phyloP scores from a whole-genome alignment of 2,797 vertebrate species.

The Alfaro cultratus region DNA sequence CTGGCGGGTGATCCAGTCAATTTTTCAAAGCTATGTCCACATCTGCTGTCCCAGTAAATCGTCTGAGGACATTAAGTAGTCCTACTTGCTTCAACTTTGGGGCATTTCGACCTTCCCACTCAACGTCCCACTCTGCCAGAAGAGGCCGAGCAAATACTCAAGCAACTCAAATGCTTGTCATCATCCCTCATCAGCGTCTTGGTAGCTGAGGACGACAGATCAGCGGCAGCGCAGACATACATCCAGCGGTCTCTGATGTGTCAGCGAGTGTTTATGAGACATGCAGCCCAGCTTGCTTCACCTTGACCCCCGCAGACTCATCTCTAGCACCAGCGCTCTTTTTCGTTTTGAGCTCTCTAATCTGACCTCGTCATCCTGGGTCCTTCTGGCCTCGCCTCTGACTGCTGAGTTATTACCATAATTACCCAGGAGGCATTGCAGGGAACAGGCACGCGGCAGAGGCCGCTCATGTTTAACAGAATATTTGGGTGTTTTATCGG shows the following conservation, averaged over 20 bases:
- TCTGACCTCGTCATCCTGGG: conserved; percentile 74
- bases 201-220: conserved; percentile 66
- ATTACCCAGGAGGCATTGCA: conserved; percentile 80
- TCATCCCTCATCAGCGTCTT: conserved; percentile 74
- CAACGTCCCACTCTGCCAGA: conserved; percentile 20
- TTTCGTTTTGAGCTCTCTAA: conserved; percentile 46
- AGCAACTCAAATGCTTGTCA: conserved; percentile 65
- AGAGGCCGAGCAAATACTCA: conserved; percentile 48
- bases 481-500: conserved; percentile 90
- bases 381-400: conserved; percentile 73
- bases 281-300: conserved; percentile 48
- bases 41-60: conserved; percentile 22
- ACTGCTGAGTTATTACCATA: conserved; percentile 83
- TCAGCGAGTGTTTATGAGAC: conserved; percentile 73
- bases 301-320: conserved; percentile 57
- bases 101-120: conserved; percentile 50
- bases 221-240: conserved; percentile 62
- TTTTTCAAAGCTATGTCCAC: conserved; percentile 31
- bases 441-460: conserved; percentile 65
- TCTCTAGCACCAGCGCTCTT: conserved; percentile 36
- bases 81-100: conserved; percentile 23
- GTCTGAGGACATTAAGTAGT: conserved; percentile 28
- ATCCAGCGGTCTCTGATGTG: conserved; percentile 71
- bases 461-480: conserved; percentile 79
- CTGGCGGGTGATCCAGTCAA: conserved; percentile 14